phyloP scores from a whole-genome alignment of 2,113 vertebrate genomes.

The Dicerorhinus sumatrensis region DNA sequence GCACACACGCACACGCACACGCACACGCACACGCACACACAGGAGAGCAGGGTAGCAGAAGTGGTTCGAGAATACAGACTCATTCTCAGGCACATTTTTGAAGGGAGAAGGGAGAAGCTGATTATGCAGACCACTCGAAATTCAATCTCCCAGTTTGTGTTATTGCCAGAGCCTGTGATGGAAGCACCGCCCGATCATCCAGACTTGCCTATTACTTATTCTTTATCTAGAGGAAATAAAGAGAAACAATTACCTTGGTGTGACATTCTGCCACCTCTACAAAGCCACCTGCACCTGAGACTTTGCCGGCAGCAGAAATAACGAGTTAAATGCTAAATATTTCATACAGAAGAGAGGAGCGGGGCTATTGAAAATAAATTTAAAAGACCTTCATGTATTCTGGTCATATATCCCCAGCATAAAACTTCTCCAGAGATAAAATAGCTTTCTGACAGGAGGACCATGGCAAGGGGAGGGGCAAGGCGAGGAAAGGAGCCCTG shows the following conservation, averaged over 20 bases:
- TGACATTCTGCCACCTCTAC: conserved; percentile 72
- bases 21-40: no score
- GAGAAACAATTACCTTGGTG: conserved; percentile 81
- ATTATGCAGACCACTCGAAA: conserved; percentile 71
- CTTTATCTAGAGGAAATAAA: conserved; percentile 79
- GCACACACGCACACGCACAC: accelerated
- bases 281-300: conserved; percentile 69
- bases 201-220: conserved; percentile 76
- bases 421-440: conserved; percentile 68
- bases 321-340: conserved; percentile 82
- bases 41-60: accelerated
- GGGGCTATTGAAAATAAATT: conserved; percentile 75
- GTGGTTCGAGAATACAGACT: not conserved
- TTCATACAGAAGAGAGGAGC: conserved; percentile 73
- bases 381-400: conserved; percentile 77
- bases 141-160: conserved; percentile 72
- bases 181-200: conserved; percentile 67
- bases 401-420: conserved; percentile 66
- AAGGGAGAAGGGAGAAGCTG: not conserved
- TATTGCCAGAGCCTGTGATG: conserved; percentile 44
- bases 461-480: not conserved
- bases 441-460: conserved; percentile 51
- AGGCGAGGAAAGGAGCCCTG: not conserved
- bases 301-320: conserved; percentile 80
- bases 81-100: conserved; percentile 48